These are phyloP conservation scores for Acanthosoma haemorrhoidale DNA, from an alignment of 2,888 invertebrate genomes.

Conservation along the genomic window DNA sequence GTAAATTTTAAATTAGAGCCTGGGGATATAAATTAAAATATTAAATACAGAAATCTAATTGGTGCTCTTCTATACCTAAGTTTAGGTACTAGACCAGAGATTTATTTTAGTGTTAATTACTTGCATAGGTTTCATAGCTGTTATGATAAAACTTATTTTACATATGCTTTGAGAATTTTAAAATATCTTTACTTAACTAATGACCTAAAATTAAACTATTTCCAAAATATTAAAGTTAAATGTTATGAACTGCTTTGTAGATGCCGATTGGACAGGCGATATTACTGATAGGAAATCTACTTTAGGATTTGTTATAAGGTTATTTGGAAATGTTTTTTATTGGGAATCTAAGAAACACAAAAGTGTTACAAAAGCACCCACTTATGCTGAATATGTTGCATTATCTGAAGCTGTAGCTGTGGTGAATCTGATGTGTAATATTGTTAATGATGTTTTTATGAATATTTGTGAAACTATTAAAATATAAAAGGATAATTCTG, in stretches of 20 bases:
- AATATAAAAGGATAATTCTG: background rate
- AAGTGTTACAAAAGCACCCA: background rate
- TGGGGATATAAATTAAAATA: too few relatives aligned
- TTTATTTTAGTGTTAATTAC: background rate
- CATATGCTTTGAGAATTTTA: background rate
- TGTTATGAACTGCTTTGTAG: background rate
- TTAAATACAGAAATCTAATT: background rate
- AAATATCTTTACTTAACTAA: background rate
- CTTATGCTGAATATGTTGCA: background rate
- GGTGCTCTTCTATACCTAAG: background rate
- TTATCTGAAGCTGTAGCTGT: background rate
- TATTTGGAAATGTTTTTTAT: background rate
- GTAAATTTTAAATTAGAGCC: too few relatives aligned
- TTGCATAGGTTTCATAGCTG: background rate
- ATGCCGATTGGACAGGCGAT: background rate
- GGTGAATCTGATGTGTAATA: background rate
- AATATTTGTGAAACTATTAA: background rate
- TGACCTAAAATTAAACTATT: background rate
- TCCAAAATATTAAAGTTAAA: background rate
- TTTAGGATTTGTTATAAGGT: background rate
- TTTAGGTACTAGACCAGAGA: background rate
- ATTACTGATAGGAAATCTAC: background rate
- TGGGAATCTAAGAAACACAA: background rate
- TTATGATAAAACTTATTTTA: background rate
- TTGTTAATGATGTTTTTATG: background rate